Evolutionary conservation across 2,797 vertebrate species (phyloP).

Genomic region (Melanotaenia parkinsoni): DNA sequence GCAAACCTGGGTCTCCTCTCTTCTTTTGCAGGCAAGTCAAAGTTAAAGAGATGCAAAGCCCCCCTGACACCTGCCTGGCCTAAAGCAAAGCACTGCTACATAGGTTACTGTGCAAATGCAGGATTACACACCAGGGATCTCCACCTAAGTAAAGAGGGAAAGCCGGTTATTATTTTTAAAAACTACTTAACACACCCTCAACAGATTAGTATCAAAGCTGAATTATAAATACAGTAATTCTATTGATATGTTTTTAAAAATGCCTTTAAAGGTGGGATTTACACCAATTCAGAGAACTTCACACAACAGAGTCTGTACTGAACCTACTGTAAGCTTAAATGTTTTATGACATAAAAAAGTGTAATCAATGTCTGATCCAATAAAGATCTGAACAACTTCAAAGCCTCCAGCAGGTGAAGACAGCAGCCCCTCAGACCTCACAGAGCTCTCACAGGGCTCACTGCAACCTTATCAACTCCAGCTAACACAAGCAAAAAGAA

Average conservation of each 20-base stretch:
- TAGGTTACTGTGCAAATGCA: slow-evolving; percentile 36
- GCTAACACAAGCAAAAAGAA: slow-evolving; percentile 42
- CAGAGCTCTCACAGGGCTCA: slow-evolving; percentile 11
- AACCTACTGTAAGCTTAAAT: not conserved
- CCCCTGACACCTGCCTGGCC: slow-evolving; percentile 56
- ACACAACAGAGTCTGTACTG: not conserved
- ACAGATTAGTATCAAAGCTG: slow-evolving; percentile 19
- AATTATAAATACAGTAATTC: slow-evolving; percentile 15
- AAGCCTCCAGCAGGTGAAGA: not conserved
- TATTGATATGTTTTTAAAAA: slow-evolving; percentile 18
- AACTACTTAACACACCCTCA: slow-evolving; percentile 28
- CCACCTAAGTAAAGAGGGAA: slow-evolving; percentile 9
- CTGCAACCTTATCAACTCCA: slow-evolving; percentile 34
- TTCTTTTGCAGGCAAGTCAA: slow-evolving; percentile 1
- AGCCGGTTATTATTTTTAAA: slow-evolving; percentile 23
- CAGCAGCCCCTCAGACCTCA: not conserved
- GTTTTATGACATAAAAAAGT: not conserved
- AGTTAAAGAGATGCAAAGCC: slow-evolving; percentile 30
- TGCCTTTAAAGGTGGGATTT: slow-evolving; percentile 16
- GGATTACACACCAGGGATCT: slow-evolving; percentile 16
- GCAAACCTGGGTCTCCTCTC: slow-evolving; percentile 28
- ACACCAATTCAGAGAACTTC: not conserved
- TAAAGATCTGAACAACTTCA: not conserved
- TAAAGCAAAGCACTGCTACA: slow-evolving; percentile 24
- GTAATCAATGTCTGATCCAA: slow-evolving; percentile 7